phyloP scores from a whole-genome alignment of 92 coral and sea anemone genomes.

The Porites rus region DNA sequence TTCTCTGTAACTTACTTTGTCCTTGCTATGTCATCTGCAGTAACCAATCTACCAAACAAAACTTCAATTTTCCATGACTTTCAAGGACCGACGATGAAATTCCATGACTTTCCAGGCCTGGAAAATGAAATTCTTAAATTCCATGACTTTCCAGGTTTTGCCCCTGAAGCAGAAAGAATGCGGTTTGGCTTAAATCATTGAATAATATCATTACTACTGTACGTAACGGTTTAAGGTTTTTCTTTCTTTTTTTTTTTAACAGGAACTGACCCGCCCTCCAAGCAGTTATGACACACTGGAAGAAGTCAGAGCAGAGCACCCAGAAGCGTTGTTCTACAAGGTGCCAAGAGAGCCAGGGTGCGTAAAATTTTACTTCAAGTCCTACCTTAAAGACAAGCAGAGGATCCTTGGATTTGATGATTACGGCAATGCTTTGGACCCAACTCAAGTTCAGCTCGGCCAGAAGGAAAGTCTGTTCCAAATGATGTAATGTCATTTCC shows the following conservation, averaged over 20 bases:
- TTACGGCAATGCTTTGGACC: slow-evolving; percentile 40
- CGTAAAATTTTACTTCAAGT: slow-evolving; percentile 45
- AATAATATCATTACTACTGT: too few relatives aligned
- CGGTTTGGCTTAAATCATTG: too few relatives aligned
- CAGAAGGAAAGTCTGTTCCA: slow-evolving; percentile 19
- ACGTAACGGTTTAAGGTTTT: too few relatives aligned
- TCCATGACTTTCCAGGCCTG: too few relatives aligned
- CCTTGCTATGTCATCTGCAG: too few relatives aligned
- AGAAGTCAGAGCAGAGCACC: slow-evolving; percentile 2
- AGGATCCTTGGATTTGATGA: slow-evolving; percentile 60
- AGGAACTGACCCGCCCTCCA: slow-evolving; percentile 24
- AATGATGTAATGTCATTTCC: background rate
- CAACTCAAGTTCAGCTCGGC: slow-evolving; percentile 15
- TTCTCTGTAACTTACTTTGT: too few relatives aligned
- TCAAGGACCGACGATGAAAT: too few relatives aligned
- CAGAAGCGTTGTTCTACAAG: slow-evolving; percentile 62
- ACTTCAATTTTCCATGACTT: too few relatives aligned
- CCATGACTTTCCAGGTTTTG: too few relatives aligned
- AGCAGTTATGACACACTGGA: slow-evolving; percentile 38
- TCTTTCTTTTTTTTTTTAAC: background rate
- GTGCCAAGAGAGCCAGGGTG: slow-evolving; percentile 37
- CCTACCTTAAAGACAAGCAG: slow-evolving; percentile 10
- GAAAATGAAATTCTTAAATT: too few relatives aligned
- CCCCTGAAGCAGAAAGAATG: too few relatives aligned
- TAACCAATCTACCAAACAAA: too few relatives aligned